Percentiles rank a stretch among this genome's conserved stretches.
Evolutionary conservation across 2,113 vertebrate genomes (phyloP).

Genomic region (Boleophthalmus pectinirostris): DNA sequence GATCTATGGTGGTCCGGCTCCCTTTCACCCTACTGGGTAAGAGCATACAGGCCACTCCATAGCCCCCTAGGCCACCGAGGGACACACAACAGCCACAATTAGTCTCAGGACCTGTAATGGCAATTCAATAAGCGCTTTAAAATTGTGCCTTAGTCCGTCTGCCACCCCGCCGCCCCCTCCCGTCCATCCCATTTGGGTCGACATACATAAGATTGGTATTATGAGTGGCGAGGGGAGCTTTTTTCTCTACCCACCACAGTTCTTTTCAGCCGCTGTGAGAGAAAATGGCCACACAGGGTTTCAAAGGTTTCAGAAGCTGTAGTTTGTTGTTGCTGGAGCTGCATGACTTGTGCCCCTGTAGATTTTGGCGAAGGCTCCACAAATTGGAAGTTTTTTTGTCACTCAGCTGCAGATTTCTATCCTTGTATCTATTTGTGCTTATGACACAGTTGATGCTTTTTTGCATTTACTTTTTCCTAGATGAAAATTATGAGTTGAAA

Average conservation of each 20-base stretch:
- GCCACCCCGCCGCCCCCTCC: slow-evolving; percentile 52
- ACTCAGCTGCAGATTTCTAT: slow-evolving; percentile 54
- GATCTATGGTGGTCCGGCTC: slow-evolving; percentile 79
- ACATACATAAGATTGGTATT: slow-evolving; percentile 78
- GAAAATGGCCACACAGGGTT: slow-evolving; percentile 76
- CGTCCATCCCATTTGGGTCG: slow-evolving; percentile 63
- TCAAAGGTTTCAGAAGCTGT: slow-evolving; percentile 69
- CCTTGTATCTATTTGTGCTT: slow-evolving; percentile 27
- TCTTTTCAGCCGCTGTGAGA: slow-evolving; percentile 70
- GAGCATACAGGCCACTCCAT: slow-evolving; percentile 77
- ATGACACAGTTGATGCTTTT: slow-evolving; percentile 5
- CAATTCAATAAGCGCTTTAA: slow-evolving; percentile 77
- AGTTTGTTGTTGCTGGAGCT: slow-evolving; percentile 69
- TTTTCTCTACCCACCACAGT: slow-evolving; percentile 73
- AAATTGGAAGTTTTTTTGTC: slow-evolving; percentile 54
- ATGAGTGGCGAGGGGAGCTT: slow-evolving; percentile 66
- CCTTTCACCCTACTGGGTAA: slow-evolving; percentile 77
- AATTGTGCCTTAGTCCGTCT: slow-evolving; percentile 69
- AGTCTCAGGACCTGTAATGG: slow-evolving; percentile 78
- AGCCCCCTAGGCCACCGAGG: slow-evolving; percentile 72
- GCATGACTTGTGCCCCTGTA: slow-evolving; percentile 74
- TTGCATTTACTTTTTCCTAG: background rate
- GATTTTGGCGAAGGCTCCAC: slow-evolving; percentile 58
- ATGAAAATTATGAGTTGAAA: background rate
- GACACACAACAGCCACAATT: slow-evolving; percentile 77